These are phyloP conservation scores for Cygnus olor DNA, from an alignment of 2,797 vertebrate genomes.

Conservation along the genomic window DNA sequence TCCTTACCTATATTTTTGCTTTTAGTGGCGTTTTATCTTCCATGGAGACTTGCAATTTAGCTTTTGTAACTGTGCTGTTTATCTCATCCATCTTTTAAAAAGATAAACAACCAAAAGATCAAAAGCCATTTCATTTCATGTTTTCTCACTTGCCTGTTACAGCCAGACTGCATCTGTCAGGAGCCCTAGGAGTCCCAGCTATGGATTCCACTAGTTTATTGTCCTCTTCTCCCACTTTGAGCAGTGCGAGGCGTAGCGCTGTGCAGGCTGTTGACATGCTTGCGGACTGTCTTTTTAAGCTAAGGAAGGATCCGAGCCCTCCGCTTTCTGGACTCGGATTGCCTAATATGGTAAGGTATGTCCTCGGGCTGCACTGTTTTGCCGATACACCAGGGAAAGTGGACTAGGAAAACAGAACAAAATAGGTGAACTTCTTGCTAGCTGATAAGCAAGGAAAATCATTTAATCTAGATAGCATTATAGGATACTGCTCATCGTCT, in stretches of 20 bases:
- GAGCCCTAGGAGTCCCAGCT: background rate
- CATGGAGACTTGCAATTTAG: background rate
- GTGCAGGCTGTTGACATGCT: background rate
- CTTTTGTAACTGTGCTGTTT: background rate
- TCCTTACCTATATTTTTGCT: background rate
- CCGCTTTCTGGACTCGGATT: slow-evolving; percentile 49
- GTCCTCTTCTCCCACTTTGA: background rate
- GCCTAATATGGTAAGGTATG: slow-evolving; percentile 88
- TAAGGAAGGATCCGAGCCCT: background rate
- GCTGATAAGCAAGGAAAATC: background rate
- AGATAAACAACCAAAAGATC: background rate
- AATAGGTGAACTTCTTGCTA: slow-evolving; percentile 25
- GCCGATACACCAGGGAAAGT: background rate
- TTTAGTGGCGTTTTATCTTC: background rate
- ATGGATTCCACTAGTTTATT: background rate
- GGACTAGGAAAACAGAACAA: background rate
- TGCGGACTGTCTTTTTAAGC: background rate
- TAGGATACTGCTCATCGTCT: background rate
- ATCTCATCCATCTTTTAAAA: background rate
- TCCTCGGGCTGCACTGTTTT: slow-evolving; percentile 22
- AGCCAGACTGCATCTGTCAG: background rate
- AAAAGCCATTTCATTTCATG: background rate
- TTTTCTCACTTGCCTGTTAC: background rate
- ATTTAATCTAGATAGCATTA: rapidly evolving
- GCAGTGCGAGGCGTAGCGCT: background rate